Percentiles rank a stretch among this genome's conserved stretches.
Evolutionary conservation across 2,113 vertebrate species (phyloP).

Genomic region (Candoia aspera): DNA sequence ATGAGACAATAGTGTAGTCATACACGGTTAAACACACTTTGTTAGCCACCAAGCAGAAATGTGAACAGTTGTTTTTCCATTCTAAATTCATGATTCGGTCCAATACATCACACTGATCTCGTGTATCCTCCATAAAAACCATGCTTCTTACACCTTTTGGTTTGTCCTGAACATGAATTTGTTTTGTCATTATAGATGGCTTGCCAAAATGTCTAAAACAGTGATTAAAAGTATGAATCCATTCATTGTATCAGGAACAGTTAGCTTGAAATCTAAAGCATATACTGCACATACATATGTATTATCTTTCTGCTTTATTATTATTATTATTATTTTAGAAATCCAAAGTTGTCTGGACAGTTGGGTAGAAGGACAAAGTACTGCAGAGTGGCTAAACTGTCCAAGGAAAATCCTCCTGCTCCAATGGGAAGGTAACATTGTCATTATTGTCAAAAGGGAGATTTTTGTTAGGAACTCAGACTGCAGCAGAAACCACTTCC

Average conservation of each 20-base stretch:
- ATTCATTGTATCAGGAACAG: not conserved
- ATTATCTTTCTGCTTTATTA: not conserved
- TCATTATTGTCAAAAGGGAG: not conserved
- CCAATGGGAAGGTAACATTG: not conserved
- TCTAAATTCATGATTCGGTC: not conserved
- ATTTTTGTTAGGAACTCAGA: not conserved
- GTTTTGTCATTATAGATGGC: slow-evolving; percentile 7
- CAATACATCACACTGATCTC: slow-evolving; percentile 8
- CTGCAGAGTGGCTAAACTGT: not conserved
- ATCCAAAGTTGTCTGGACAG: not conserved
- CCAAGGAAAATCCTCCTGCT: not conserved
- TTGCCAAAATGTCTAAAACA: not conserved
- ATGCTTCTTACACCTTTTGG: slow-evolving; percentile 39
- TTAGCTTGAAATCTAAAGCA: not conserved
- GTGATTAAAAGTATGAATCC: not conserved
- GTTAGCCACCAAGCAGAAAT: not conserved
- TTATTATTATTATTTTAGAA: not conserved
- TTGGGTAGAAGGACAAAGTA: not conserved
- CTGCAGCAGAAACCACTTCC: not conserved
- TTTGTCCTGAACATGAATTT: slow-evolving; percentile 41
- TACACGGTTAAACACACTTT: not conserved
- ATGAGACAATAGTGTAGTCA: not conserved
- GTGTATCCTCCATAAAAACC: slow-evolving; percentile 36
- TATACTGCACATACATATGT: not conserved
- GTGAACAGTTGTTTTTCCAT: not conserved